A percentile compares a stretch with the other conserved stretches of the same genome.
phyloP scores from a whole-genome alignment of 2,113 vertebrate species.

The Tachuris rubrigastra region DNA sequence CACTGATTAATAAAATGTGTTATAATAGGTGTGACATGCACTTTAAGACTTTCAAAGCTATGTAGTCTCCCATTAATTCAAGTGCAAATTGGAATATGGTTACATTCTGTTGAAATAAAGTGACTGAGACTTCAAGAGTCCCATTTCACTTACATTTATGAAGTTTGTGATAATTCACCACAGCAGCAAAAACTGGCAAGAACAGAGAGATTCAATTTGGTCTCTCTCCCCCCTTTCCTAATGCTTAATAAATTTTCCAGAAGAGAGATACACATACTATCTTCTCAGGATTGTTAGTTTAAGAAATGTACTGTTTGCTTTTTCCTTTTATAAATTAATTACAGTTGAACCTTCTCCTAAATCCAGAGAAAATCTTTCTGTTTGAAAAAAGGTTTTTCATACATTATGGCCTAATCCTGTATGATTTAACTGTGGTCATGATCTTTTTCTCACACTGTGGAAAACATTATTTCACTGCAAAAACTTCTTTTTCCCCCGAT shows the following conservation, averaged over 20 bases:
- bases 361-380: slow-evolving; percentile 16
- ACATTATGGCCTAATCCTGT: neutral
- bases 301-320: slow-evolving; percentile 33
- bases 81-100: slow-evolving; percentile 54
- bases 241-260: slow-evolving; percentile 31
- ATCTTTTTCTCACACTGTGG: neutral
- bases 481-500: neutral
- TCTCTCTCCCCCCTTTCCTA: neutral
- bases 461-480: slow-evolving; percentile 8
- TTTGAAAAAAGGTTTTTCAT: slow-evolving; percentile 26
- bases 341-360: neutral
- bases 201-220: slow-evolving; percentile 59
- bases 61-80: slow-evolving; percentile 36
- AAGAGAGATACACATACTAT: neutral
- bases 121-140: slow-evolving; percentile 59
- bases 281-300: slow-evolving; percentile 10
- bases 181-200: slow-evolving; percentile 36
- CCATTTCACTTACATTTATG: slow-evolving; percentile 24
- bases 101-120: slow-evolving; percentile 50
- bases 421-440: neutral
- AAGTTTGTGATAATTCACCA: slow-evolving; percentile 40
- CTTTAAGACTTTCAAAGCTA: slow-evolving; percentile 60
- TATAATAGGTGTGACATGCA: slow-evolving; percentile 45
- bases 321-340: slow-evolving; percentile 51
- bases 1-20: slow-evolving; percentile 57